These are phyloP conservation scores for Agelaius phoeniceus DNA, from an alignment of 2,113 vertebrate species.

Conservation along the genomic window DNA sequence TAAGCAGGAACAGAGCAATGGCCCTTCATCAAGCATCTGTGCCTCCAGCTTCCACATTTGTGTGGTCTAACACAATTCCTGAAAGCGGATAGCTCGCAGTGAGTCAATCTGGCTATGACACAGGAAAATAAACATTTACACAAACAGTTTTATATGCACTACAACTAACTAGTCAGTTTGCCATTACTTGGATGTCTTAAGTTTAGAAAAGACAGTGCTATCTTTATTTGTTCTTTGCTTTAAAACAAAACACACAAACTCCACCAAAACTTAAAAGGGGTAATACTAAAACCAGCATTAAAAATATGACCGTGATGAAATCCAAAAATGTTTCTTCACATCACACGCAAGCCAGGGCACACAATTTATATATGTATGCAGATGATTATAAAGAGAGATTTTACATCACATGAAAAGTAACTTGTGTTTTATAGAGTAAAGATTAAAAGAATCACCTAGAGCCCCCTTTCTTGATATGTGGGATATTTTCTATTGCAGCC, in stretches of 20 bases:
- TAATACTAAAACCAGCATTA: background rate
- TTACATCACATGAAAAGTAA: background rate
- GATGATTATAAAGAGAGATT: background rate
- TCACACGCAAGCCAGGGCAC: background rate
- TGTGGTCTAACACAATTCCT: background rate
- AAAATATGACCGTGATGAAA: background rate
- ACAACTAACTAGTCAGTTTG: background rate
- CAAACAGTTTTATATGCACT: background rate
- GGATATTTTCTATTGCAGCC: background rate
- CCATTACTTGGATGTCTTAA: background rate
- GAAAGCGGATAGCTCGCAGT: background rate
- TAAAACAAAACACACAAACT: background rate
- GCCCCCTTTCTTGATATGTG: background rate
- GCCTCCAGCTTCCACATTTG: background rate
- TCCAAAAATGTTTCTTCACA: background rate
- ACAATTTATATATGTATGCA: background rate
- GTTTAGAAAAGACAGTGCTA: background rate
- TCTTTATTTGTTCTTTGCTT: background rate
- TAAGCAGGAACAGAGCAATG: background rate
- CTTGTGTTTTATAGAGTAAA: background rate
- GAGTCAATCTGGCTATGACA: background rate
- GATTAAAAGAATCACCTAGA: background rate
- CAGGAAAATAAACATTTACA: conserved; percentile 7
- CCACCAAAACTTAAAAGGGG: background rate
- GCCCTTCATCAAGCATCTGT: background rate